Conservation (phyloP, 2,888 invertebrate genomes). For the Pandemis cinnamomeana region DNA sequence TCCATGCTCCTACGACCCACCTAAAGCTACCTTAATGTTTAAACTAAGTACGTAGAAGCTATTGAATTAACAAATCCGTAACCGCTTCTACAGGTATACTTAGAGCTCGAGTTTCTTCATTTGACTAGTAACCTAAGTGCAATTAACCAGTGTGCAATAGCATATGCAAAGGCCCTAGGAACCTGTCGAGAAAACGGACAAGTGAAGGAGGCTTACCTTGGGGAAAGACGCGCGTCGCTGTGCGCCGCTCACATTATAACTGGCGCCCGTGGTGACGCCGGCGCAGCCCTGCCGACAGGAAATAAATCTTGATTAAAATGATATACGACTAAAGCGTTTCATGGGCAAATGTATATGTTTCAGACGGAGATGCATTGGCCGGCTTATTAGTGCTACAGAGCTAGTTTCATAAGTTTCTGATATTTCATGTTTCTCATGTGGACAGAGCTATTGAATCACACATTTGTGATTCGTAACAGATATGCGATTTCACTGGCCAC, state of each 20-base stretch:
- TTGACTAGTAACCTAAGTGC: slow-evolving; percentile 26
- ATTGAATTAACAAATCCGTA: not conserved
- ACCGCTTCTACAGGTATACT: not conserved
- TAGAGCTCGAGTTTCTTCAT: slow-evolving; percentile 22
- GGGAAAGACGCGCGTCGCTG: slow-evolving; percentile 72
- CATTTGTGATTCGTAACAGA: not conserved
- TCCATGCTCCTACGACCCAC: not conserved
- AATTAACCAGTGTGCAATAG: slow-evolving; percentile 29
- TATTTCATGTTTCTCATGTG: not conserved
- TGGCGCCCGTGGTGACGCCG: slow-evolving; percentile 63
- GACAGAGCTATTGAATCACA: not conserved
- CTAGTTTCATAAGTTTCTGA: not conserved
- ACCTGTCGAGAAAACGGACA: slow-evolving; percentile 47
- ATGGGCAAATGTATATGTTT: slow-evolving; percentile 17
- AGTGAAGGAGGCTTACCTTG: slow-evolving; percentile 72
- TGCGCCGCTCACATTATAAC: slow-evolving; percentile 82
- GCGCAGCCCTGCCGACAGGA: slow-evolving; percentile 68
- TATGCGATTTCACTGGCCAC: not conserved
- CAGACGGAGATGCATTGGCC: slow-evolving; percentile 4
- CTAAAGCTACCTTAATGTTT: not conserved
- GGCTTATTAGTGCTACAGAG: slow-evolving; percentile 6
- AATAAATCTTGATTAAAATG: slow-evolving; percentile 45
- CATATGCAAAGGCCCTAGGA: slow-evolving; percentile 40
- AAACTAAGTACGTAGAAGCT: not conserved
- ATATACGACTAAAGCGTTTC: slow-evolving; percentile 21